Conservation (phyloP, 1,140 invertebrate genomes). For the Asobara japonica region DNA sequence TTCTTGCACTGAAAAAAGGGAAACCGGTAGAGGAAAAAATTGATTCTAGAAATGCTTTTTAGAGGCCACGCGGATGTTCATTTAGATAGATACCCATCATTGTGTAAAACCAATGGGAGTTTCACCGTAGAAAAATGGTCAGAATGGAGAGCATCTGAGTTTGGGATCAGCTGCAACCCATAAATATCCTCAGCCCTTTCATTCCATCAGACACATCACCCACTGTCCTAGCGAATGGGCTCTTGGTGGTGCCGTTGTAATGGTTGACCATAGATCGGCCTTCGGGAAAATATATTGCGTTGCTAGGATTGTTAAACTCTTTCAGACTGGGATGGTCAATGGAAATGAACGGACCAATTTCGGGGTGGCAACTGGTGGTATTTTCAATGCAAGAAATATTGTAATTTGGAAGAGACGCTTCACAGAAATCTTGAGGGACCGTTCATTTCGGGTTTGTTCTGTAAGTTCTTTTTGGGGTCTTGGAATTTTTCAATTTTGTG, state of each 20-base stretch:
- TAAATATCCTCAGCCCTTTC: conserved; percentile 35
- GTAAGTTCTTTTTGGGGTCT: background rate
- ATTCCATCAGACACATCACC: conserved; percentile 10
- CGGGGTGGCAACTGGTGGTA: background rate
- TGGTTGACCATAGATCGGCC: conserved; percentile 10
- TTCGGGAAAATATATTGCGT: conserved; percentile 15
- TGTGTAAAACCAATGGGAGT: conserved; percentile 20
- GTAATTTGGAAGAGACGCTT: background rate
- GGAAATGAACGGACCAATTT: background rate
- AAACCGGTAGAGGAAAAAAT: conserved; percentile 1
- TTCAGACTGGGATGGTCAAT: background rate
- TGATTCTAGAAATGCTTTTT: conserved; percentile 17
- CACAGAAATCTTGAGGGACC: background rate
- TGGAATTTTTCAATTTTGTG: no score
- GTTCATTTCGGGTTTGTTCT: background rate
- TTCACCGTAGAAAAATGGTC: conserved; percentile 21
- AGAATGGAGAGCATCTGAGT: conserved; percentile 12
- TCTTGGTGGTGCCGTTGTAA: background rate
- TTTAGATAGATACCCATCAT: conserved; percentile 20
- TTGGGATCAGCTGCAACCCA: conserved; percentile 33
- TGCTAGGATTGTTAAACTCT: background rate
- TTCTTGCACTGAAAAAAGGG: background rate
- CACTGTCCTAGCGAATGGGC: background rate
- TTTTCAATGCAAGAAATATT: background rate
- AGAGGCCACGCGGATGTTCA: conserved; percentile 16